Base-by-base conservation (phyloP, 2,888 invertebrate genomes). In the Leucophenga maculata region DNA sequence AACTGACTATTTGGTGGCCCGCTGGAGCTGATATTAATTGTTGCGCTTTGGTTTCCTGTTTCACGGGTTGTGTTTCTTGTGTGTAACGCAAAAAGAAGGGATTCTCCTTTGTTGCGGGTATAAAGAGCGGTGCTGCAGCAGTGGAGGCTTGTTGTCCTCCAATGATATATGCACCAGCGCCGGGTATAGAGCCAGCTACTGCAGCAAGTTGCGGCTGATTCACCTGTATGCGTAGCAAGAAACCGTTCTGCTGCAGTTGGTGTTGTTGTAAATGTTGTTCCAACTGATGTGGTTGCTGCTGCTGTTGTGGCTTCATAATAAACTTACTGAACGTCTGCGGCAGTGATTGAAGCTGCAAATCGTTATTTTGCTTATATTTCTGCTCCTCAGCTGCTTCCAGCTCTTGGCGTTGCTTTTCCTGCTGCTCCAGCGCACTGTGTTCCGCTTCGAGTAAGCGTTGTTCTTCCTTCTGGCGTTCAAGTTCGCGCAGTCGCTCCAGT, bases 231-330 rank as follows among this genome's bases (percentile, higher is more conserved):
- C 79, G 79, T 70, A 84, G 55, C 11, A 83, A 75, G 75, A 80
- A 83, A 1, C 79, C 80, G 16, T 80, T 83, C 48, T 78, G 74
- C 31, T 81, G 83, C 69, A 74, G 74, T 65, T 81, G 84, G 68
- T 77, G 78, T 26, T 20, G 22, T n/a, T 46, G 46, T 48, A 16
- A n/a, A 14, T 67, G 59, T 11, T 22, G 22, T 11, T 54, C 50
- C 14, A 18, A 8, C 50, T 50, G 50, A 48, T 75, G 79, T 2
- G 72, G 50, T 3, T 54, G 60, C 48, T 39, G 60, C 48, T 39
- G 18, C 16, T 22, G 46, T 14, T n/a, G 31, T 18, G 44, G 22
- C 6, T 32, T 14, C 3, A 6, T 66, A 48, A 44, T 48, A 6
- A 22, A 60, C n/a, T 66, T 57, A 0, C 22, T 14, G 67, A 0